Conservation (phyloP, 2,113 vertebrate species). For the Chaetodon trifascialis region DNA sequence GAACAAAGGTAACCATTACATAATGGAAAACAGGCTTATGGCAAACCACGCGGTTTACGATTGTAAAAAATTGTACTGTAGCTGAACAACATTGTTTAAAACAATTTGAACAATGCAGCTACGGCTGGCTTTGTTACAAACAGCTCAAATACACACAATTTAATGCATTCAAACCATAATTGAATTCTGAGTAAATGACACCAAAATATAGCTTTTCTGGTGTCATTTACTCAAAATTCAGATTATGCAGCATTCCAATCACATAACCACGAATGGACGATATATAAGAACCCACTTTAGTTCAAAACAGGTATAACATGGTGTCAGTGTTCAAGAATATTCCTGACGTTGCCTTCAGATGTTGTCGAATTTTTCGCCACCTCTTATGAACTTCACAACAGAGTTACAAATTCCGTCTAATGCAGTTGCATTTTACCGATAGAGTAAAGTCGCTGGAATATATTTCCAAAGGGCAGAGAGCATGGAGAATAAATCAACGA, state of each 20-base stretch:
- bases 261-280: neutral
- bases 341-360: slow-evolving; percentile 29
- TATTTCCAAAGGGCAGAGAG: neutral
- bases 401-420: accelerated
- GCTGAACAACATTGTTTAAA: neutral
- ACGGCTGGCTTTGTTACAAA: slow-evolving; percentile 1
- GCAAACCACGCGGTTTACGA: neutral
- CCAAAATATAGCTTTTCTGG: neutral
- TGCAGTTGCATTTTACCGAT: neutral
- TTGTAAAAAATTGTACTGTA: neutral
- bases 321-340: slow-evolving; percentile 64
- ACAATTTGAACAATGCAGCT: neutral
- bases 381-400: neutral
- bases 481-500: accelerated
- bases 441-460: neutral
- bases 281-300: neutral
- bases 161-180: neutral
- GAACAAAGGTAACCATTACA: slow-evolving; percentile 66
- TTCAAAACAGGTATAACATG: slow-evolving; percentile 9
- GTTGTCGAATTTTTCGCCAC: slow-evolving; percentile 39
- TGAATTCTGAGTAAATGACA: too few relatives aligned
- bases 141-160: neutral
- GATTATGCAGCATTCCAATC: too few relatives aligned
- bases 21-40: slow-evolving; percentile 43
- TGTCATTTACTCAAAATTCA: neutral